Percentiles rank a stretch among this genome's conserved stretches.
phyloP scores from a whole-genome alignment of 2,113 vertebrate species.

The Phyllostomus hastatus region DNA sequence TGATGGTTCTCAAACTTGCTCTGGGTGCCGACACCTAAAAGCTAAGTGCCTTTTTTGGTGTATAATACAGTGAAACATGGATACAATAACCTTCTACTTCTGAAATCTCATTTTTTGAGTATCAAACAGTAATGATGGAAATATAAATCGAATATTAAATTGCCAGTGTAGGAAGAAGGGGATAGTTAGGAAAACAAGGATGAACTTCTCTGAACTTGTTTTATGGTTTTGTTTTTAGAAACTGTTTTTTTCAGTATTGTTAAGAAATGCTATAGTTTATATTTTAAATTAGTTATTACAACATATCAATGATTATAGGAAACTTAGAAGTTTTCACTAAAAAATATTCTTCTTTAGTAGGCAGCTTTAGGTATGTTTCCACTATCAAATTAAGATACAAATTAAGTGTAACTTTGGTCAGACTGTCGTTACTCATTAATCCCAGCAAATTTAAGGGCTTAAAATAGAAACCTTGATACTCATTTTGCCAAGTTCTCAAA shows the following conservation, averaged over 20 bases:
- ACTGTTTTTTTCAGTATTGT: background rate
- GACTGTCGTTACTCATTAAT: background rate
- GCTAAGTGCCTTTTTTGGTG: background rate
- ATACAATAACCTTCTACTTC: background rate
- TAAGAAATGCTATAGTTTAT: background rate
- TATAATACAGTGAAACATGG: background rate
- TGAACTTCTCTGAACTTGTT: background rate
- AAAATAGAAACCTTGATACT: background rate
- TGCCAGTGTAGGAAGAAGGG: background rate
- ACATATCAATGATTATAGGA: background rate
- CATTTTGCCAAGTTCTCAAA: background rate
- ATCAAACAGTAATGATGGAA: background rate
- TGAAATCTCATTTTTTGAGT: background rate
- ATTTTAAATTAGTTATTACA: background rate
- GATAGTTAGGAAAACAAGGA: background rate
- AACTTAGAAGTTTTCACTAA: background rate
- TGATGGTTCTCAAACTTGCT: background rate
- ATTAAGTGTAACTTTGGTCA: background rate
- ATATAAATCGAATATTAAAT: background rate
- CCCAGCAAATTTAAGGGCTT: background rate
- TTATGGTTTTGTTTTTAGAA: constrained; percentile 9
- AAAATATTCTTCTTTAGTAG: background rate
- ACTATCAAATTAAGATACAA: background rate
- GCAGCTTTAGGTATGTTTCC: background rate
- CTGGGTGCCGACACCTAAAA: background rate